Base-by-base conservation (phyloP, 2,113 vertebrate genomes). In the Sphyrna mokarran region DNA sequence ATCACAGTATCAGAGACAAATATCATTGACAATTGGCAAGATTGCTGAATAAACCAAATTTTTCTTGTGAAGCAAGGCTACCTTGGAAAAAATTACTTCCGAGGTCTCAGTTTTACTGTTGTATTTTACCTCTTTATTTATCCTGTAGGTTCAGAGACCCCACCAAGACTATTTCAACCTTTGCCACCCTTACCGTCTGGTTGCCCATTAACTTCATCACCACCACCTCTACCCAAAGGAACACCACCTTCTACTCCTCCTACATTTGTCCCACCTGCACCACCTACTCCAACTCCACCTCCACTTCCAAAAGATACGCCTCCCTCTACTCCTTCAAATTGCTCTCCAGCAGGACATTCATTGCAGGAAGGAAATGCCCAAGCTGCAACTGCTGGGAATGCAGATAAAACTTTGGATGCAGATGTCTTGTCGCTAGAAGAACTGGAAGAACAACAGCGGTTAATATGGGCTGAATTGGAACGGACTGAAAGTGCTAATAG, bases 381-480 rank as follows among this genome's bases (percentile, higher is more conserved):
- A 26, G 26, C 72, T 16, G 54, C 26, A 66, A 66, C 61, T 86
- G 1, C 90, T 63, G 76, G n/a, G 66, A 96, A 96, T 0, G 96
- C 97, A 13, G 97, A 98, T n/a, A 97, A 98, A 0, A 87, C 97
- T 0, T 96, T 97, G 98, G 97, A 98, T 1, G 98, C 99, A 96
- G 99, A 99, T 22, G 97, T 98, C 0, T 97, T 99, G 96, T 98
- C 98, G 0, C 96, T 99, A 96, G 99, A 99, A 95, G 99, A 99
- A 95, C 97, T 99, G 3, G 99, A 99, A 96, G 99, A 99, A 95
- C 98, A 99, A 96, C 99, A 99, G 97, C 97, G 99, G 90, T 97
- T 98, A 86, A 98, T 99, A 89, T 98, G 98, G 99, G 99, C 98
- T 0, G 99, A 98, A 0, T 97, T 99, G 0, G 98, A 98, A 96